Evolutionary conservation across 2,797 vertebrate genomes (phyloP).

Genomic region (Glossophaga mutica): DNA sequence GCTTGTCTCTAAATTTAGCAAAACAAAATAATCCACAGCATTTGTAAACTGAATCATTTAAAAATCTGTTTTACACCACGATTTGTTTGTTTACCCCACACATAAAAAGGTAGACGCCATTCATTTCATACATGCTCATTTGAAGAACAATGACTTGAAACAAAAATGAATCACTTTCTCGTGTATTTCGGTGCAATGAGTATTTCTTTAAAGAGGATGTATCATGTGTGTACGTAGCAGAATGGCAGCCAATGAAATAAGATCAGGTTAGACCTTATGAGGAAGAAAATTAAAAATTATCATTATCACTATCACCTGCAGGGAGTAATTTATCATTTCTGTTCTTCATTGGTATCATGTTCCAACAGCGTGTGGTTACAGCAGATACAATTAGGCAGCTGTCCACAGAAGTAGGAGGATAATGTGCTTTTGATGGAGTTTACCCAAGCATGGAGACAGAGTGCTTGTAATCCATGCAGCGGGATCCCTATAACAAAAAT

Average conservation of each 20-base stretch:
- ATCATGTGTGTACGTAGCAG: constrained; percentile 80
- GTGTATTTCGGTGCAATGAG: constrained; percentile 76
- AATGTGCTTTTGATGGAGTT: constrained; percentile 99
- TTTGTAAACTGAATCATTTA: not conserved
- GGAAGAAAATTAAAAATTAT: constrained; percentile 97
- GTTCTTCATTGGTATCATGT: constrained; percentile 88
- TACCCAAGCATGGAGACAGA: constrained; percentile 94
- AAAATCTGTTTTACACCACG: not conserved
- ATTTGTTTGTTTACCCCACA: constrained; percentile 23
- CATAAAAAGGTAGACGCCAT: not conserved
- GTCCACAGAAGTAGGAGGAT: constrained; percentile 87
- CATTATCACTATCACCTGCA: constrained; percentile 90
- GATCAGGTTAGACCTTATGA: constrained; percentile 56
- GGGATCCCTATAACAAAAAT: constrained; percentile 78
- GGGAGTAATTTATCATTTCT: constrained; percentile 96
- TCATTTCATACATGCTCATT: constrained; percentile 19
- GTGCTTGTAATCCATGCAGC: constrained; percentile 87
- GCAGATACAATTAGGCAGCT: constrained; percentile 96
- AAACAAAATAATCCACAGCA: not conserved
- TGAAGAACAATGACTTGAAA: constrained; percentile 56
- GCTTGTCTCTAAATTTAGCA: not conserved
- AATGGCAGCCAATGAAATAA: constrained; percentile 75
- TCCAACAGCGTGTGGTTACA: constrained; percentile 89
- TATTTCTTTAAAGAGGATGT: constrained; percentile 78
- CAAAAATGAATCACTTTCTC: constrained; percentile 77